Conservation (phyloP, 1,140 invertebrate genomes). For the Lucilia sericata region DNA sequence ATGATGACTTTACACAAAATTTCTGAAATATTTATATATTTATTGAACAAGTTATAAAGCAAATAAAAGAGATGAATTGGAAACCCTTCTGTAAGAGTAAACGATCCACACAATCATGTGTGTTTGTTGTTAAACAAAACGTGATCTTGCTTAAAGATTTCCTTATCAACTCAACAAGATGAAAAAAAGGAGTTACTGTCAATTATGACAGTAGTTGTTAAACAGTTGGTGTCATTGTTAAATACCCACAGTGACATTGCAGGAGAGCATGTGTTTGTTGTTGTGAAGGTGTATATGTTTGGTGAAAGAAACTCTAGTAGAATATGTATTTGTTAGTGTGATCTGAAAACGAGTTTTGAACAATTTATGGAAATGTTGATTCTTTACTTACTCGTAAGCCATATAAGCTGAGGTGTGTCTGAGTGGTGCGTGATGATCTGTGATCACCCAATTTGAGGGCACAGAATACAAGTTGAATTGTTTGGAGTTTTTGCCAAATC, state of each 20-base stretch:
- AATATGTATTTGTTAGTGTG: not conserved
- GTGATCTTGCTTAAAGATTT: conserved; percentile 24
- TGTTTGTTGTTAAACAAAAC: conserved; percentile 6
- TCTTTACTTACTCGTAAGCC: too few species aligned
- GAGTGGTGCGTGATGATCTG: conserved; percentile 12
- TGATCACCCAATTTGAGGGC: conserved; percentile 11
- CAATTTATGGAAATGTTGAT: not conserved
- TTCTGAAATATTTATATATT: not conserved
- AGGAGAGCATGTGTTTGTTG: not conserved
- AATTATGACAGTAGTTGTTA: conserved; percentile 12
- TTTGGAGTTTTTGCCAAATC: not conserved
- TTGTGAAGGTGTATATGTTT: too few species aligned
- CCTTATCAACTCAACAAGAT: not conserved
- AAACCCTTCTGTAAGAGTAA: not conserved
- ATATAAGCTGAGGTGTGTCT: not conserved
- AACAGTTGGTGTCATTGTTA: not conserved
- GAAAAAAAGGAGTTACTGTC: conserved; percentile 9
- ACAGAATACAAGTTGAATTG: not conserved
- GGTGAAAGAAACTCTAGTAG: not conserved
- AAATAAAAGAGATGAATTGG: not conserved
- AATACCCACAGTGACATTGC: not conserved
- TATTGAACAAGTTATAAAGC: not conserved
- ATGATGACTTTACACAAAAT: conserved; percentile 3
- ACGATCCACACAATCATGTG: not conserved
- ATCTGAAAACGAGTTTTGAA: not conserved